Conservation (phyloP, 2,888 invertebrate genomes). For the Ceriagrion tenellum region DNA sequence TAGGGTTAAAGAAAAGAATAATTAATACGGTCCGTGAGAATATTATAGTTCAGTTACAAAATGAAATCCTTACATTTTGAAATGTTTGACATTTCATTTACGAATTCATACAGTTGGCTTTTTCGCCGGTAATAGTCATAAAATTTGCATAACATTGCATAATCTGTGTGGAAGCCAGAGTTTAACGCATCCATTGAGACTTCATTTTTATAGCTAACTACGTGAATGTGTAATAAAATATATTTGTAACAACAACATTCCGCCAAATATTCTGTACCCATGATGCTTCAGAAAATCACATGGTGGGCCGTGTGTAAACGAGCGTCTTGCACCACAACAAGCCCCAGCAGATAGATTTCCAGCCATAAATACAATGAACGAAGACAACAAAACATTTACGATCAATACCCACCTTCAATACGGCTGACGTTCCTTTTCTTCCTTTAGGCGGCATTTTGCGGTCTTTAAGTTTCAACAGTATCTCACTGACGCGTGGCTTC, state of each 20-base stretch:
- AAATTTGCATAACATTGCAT: neutral
- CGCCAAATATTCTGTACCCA: slow-evolving; percentile 63
- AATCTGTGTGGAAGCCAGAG: neutral
- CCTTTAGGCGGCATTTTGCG: slow-evolving; percentile 63
- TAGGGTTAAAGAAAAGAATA: neutral
- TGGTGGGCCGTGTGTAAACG: slow-evolving; percentile 59
- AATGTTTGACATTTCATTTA: neutral
- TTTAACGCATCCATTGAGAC: too few relatives aligned
- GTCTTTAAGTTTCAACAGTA: slow-evolving; percentile 46
- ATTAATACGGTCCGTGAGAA: too few relatives aligned
- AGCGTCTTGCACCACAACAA: slow-evolving; percentile 8
- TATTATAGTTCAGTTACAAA: neutral
- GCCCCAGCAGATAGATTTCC: neutral
- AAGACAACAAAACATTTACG: neutral
- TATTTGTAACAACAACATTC: slow-evolving; percentile 47
- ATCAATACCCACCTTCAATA: slow-evolving; percentile 16
- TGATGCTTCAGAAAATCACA: slow-evolving; percentile 66
- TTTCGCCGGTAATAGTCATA: neutral
- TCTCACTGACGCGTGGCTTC: slow-evolving; percentile 66
- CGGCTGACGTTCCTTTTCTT: slow-evolving; percentile 54
- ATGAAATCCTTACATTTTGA: neutral
- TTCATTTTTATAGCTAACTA: neutral
- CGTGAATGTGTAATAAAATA: neutral
- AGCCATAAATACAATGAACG: neutral
- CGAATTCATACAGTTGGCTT: neutral